phyloP scores from a whole-genome alignment of 2,888 invertebrate species.

The Rugalucina vietnamica region DNA sequence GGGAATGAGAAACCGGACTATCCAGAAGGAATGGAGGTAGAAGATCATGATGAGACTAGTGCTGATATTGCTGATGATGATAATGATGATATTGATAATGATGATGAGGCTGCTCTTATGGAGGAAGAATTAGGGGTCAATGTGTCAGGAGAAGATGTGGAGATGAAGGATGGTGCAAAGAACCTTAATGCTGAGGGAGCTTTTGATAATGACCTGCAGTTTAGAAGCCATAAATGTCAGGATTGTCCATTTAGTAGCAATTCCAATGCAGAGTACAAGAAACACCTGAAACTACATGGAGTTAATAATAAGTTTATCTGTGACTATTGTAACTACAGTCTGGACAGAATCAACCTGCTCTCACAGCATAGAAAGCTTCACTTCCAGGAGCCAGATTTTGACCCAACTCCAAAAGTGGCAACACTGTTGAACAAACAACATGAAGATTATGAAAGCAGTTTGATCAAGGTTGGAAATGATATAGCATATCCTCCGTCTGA shows the following conservation, averaged over 20 bases:
- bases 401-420: constrained; percentile 56
- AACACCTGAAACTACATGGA: constrained; percentile 71
- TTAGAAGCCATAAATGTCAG: constrained; percentile 57
- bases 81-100: constrained; percentile 48
- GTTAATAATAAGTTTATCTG: constrained; percentile 62
- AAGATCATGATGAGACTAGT: constrained; percentile 48
- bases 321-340: constrained; percentile 70
- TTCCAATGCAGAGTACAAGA: constrained; percentile 68
- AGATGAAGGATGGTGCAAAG: constrained; percentile 33
- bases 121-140: constrained; percentile 64
- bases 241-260: constrained; percentile 73
- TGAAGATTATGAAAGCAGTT: constrained; percentile 43
- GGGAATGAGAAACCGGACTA: constrained; percentile 38
- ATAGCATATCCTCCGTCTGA: constrained; percentile 53
- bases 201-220: constrained; percentile 65
- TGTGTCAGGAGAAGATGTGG: constrained; percentile 6
- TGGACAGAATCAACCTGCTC: constrained; percentile 67
- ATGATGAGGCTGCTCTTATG: constrained; percentile 60
- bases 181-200: constrained; percentile 59
- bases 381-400: constrained; percentile 67
- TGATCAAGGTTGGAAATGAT: constrained; percentile 51
- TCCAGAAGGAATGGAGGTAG: constrained; percentile 36
- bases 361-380: constrained; percentile 72
- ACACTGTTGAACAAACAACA: constrained; percentile 63
- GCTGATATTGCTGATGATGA: constrained; percentile 39